Evolutionary conservation across 2,113 vertebrate genomes (phyloP).

Genomic region (Boulengeromyrus knoepffleri): DNA sequence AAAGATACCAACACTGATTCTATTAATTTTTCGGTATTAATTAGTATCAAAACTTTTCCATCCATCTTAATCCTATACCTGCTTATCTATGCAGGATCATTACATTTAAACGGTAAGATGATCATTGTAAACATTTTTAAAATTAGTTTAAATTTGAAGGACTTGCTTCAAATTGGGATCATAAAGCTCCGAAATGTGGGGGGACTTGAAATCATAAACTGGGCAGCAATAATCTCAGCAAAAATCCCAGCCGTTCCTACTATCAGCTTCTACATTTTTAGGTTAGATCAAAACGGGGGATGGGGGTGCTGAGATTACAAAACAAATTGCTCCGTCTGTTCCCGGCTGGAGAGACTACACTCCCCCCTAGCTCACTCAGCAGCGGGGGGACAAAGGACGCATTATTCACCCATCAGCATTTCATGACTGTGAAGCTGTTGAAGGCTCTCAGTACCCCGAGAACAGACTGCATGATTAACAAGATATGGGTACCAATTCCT

Average conservation of each 20-base stretch:
- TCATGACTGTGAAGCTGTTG: conserved; percentile 40
- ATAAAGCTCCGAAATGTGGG: neutral
- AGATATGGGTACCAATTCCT: conserved; percentile 8
- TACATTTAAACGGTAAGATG: neutral
- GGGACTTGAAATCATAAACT: neutral
- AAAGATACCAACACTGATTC: neutral
- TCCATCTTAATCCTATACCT: neutral
- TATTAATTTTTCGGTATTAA: neutral
- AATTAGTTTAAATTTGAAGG: neutral
- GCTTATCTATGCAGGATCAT: neutral
- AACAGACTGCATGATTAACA: conserved; percentile 46
- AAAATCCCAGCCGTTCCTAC: neutral
- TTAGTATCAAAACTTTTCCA: neutral
- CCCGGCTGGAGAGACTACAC: conserved; percentile 43
- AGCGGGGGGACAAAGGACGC: conserved; percentile 41
- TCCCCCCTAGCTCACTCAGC: conserved; percentile 41
- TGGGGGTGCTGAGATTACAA: conserved; percentile 29
- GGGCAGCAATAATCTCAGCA: neutral
- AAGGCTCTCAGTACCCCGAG: conserved; percentile 27
- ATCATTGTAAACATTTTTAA: neutral
- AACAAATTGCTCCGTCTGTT: conserved; percentile 45
- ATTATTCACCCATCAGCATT: conserved; percentile 38
- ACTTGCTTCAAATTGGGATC: neutral
- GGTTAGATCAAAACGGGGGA: neutral
- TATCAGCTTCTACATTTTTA: neutral